Percentiles rank a stretch among this genome's conserved stretches.
phyloP scores from a whole-genome alignment of 2,888 invertebrate species.

The Tiliacea aurago region DNA sequence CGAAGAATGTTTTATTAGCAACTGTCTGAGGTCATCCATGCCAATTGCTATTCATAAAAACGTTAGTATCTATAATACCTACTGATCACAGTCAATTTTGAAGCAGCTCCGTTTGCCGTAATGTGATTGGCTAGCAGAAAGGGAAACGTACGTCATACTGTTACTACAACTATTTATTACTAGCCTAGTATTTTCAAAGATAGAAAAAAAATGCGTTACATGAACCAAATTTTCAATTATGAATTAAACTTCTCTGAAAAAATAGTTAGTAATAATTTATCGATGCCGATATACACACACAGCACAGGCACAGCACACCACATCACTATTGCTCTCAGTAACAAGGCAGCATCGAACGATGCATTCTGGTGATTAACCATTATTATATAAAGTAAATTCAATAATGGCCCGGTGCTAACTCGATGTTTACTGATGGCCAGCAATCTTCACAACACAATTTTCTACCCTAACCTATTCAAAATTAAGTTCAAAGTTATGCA shows the following conservation, averaged over 20 bases:
- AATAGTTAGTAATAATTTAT: slow-evolving; percentile 11
- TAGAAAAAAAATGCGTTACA: neutral
- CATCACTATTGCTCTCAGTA: slow-evolving; percentile 80
- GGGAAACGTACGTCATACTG: neutral
- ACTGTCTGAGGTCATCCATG: neutral
- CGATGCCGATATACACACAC: slow-evolving; percentile 22
- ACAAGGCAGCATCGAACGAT: slow-evolving; percentile 88
- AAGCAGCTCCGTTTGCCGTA: neutral
- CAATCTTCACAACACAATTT: slow-evolving; percentile 57
- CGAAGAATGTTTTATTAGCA: neutral
- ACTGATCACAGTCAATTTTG: neutral
- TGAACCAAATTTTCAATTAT: neutral
- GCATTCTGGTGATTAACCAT: slow-evolving; percentile 89
- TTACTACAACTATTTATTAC: neutral
- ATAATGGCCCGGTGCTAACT: slow-evolving; percentile 88
- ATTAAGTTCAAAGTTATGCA: slow-evolving; percentile 69
- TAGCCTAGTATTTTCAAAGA: neutral
- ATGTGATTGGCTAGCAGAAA: neutral
- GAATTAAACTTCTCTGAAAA: neutral
- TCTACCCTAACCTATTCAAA: slow-evolving; percentile 63
- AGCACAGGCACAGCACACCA: neutral
- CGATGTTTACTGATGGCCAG: slow-evolving; percentile 84
- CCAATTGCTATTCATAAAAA: neutral
- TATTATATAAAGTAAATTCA: slow-evolving; percentile 91
- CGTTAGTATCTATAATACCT: too few species aligned